Conservation (phyloP, 2,797 vertebrate species). For the Sparus aurata region DNA sequence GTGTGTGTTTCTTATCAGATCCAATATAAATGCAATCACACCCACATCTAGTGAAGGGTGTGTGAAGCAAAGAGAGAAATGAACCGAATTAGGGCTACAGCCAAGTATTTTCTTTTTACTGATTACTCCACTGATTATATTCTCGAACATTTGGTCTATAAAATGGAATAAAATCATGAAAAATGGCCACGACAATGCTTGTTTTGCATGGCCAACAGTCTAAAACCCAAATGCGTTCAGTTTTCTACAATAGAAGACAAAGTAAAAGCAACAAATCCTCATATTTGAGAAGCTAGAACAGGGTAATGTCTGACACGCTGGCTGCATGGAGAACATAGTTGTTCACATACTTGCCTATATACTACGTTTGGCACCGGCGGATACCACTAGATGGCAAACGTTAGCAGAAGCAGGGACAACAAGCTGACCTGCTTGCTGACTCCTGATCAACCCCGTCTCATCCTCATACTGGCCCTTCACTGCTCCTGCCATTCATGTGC, state of each 20-base stretch:
- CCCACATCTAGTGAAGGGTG: not conserved
- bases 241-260: not conserved
- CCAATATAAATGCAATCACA: slow-evolving; percentile 6
- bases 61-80: not conserved
- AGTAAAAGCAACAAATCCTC: slow-evolving; percentile 1
- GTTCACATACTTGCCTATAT: too few relatives aligned
- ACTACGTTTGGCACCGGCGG: too few relatives aligned
- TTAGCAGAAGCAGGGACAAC: too few relatives aligned
- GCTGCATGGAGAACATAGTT: too few relatives aligned
- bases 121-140: not conserved
- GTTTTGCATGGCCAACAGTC: not conserved
- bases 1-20: slow-evolving; percentile 10
- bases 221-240: not conserved
- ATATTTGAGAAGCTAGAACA: not conserved
- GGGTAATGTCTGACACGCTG: not conserved
- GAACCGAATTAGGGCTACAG: not conserved
- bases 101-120: not conserved
- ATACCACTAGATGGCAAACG: too few relatives aligned
- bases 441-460: too few relatives aligned
- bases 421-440: too few relatives aligned
- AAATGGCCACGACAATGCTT: not conserved
- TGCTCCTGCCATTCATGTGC: too few relatives aligned
- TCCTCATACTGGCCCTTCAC: too few relatives aligned
- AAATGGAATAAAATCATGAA: not conserved
- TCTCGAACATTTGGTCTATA: not conserved